Evolutionary conservation across 2,797 vertebrate species (phyloP).

Genomic region (Petrocephalus sullivani): DNA sequence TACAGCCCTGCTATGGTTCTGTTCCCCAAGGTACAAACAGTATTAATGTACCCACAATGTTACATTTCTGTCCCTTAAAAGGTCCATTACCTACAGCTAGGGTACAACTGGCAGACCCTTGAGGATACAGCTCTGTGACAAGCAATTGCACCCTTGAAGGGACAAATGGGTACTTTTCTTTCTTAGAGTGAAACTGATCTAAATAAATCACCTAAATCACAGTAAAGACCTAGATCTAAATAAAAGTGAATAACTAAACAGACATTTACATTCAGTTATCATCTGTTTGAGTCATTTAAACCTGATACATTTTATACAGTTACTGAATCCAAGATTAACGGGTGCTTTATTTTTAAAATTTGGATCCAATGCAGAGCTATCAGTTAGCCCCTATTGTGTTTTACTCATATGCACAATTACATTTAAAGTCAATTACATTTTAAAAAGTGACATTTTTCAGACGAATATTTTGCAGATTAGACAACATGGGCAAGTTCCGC

Average conservation of each 20-base stretch:
- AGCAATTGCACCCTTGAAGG: neutral
- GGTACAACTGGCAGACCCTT: neutral
- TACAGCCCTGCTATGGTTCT: neutral
- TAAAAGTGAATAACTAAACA: neutral
- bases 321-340: neutral
- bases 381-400: neutral
- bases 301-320: neutral
- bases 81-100: neutral
- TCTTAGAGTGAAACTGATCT: neutral
- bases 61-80: neutral
- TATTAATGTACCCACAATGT: neutral
- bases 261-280: neutral
- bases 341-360: neutral
- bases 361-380: neutral
- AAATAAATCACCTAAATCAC: neutral
- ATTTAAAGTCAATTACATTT: neutral
- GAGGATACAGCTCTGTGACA: neutral
- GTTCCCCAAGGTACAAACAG: neutral
- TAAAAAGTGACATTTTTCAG: neutral
- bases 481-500: neutral
- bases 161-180: neutral
- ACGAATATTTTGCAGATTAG: neutral
- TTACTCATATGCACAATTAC: neutral
- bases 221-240: neutral
- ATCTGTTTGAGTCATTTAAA: neutral